Conservation (phyloP, 2,113 vertebrate species). For the Rhinolophus ferrumequinum region DNA sequence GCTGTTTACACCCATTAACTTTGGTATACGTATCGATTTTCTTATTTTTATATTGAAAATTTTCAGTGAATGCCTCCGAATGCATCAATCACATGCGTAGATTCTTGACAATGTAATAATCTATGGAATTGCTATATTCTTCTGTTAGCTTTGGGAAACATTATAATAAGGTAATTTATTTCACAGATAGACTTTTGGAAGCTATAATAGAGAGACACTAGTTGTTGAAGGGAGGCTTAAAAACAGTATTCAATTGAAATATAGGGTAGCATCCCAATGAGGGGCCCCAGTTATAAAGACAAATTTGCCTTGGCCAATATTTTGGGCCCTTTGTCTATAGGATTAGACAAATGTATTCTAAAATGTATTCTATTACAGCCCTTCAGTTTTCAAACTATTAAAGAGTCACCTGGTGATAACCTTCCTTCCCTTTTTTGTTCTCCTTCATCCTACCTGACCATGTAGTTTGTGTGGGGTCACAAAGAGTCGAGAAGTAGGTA, state of each 20-base stretch:
- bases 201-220: neutral
- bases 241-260: neutral
- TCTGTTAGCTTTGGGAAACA: neutral
- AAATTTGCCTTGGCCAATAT: neutral
- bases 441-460: neutral
- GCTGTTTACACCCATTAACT: neutral
- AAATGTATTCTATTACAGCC: neutral
- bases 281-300: neutral
- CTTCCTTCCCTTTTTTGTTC: neutral
- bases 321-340: neutral
- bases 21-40: neutral
- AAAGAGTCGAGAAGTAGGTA: neutral
- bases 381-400: neutral
- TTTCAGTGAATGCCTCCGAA: neutral
- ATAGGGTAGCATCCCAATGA: fast-evolving
- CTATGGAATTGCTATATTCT: neutral
- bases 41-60: neutral
- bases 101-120: neutral
- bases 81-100: neutral
- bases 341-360: no score
- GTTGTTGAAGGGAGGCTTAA: neutral
- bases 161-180: neutral
- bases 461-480: neutral
- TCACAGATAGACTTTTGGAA: neutral
- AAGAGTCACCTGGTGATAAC: neutral